Percentiles rank a stretch among this genome's conserved stretches.
Evolutionary conservation across 2,888 invertebrate genomes (phyloP).

Genomic region (Eugnorisma glareosa): DNA sequence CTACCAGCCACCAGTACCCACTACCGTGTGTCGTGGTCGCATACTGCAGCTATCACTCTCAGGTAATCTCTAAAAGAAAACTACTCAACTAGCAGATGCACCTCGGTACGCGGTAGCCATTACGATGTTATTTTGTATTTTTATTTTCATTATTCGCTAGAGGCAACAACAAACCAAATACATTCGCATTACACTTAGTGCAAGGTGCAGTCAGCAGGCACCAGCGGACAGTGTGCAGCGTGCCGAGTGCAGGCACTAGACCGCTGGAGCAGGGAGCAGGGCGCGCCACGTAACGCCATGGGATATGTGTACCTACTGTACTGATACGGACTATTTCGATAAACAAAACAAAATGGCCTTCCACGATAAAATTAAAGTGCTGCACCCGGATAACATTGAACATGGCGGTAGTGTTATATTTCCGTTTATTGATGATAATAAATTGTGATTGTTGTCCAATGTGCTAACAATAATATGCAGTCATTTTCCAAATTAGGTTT

Average conservation of each 20-base stretch:
- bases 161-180: neutral
- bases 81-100: neutral
- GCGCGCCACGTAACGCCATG: neutral
- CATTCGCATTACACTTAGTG: neutral
- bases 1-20: neutral
- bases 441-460: conserved; percentile 29
- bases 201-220: neutral
- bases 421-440: conserved; percentile 36
- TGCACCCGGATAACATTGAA: conserved; percentile 34
- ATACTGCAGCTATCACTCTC: neutral
- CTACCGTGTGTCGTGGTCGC: neutral
- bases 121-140: neutral
- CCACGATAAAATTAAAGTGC: conserved; percentile 28
- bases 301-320: neutral
- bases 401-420: conserved; percentile 13
- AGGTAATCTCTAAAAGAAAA: neutral
- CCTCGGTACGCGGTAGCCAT: neutral
- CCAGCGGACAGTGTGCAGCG: neutral
- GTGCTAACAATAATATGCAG: conserved; percentile 19
- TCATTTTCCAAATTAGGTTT: conserved; percentile 1
- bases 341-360: conserved; percentile 34
- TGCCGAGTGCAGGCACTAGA: neutral
- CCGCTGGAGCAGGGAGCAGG: neutral
- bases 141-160: neutral
- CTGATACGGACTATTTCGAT: conserved; percentile 8